Base-by-base conservation (phyloP, 1,140 invertebrate species). In the Drosophila nannoptera region DNA sequence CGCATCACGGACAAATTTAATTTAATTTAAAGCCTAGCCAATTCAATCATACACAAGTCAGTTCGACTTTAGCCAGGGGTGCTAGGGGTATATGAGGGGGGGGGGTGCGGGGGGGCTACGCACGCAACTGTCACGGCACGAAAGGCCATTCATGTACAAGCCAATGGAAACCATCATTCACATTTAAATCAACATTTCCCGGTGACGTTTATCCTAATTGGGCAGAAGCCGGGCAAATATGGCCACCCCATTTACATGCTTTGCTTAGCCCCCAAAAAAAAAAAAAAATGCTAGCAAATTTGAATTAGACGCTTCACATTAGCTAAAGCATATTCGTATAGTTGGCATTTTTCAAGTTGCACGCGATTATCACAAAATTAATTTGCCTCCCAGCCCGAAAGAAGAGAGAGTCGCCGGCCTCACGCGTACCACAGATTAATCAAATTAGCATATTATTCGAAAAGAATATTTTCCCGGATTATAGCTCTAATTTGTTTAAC, bases 121-220 rank as follows among this genome's bases (percentile, higher is more conserved):
- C 78, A 83, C 78, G 78, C 78, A 82, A 81, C 64, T 60, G 54
- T 70, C 49, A 70, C 52, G 45, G 46, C 81, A 81, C 77, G 81
- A 68, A 86, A 63, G 46, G 33, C 38, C 42, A 60, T 58, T 35
- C 22, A 7, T 32, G 6, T 2, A 38, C 31, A 11, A 12, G 38
- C 9, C 33, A 35, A 54, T 38, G 55, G 60, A 53, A 77, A 43
- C 64, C 73, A 88, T 88, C 82, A 78, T 77, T 88, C 82, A 84
- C 73, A 84, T 87, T 88, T 88, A 88, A 88, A 88, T 88, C 87
- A 88, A 88, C 87, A 88, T 88, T 88, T 88, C 87, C 87, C 86
- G 69, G 54, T 70, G 62, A 55, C 78, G 87, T 88, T 88, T 88
- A 88, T 88, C 77, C 77, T 84, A 87, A 88, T 86, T 88, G 75